Evolutionary conservation across 2,797 vertebrate genomes (phyloP), one percentile per base, ranked within the genome.

Genomic region (Poecile montanus): DNA sequence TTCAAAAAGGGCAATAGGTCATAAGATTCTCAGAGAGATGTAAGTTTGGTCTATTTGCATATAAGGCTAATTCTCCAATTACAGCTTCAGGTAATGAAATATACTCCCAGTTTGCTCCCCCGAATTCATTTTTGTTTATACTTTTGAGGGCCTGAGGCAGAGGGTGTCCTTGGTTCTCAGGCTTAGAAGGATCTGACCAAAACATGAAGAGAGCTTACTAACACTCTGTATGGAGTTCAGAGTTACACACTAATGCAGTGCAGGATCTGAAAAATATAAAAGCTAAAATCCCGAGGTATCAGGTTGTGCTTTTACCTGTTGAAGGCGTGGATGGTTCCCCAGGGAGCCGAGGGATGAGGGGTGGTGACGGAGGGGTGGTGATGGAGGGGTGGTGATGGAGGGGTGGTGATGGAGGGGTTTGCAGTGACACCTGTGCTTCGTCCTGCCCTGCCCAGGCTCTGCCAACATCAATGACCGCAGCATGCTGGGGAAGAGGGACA

Each of bases 401-500:
- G 38, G 38, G 36, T 5, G 75, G 29, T 19, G 83, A 7, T 6
- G 70, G 58, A 21, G 74, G 23, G 23, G 7, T 0, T 2, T 2
- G 13, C 32, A 2, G 4, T 1, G 68, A 18, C 27, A 54, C 56
- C 62, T 3, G 47, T 12, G 36, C 61, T 34, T 72, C 5, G 0
- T 40, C 58, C 61, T 20, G 54, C 74, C 61, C 84, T 34, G 6
- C 30, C 38, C 92, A 99, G 99, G 99, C 58, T 99, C 99, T 26
- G 99, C 99, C 80, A 99, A 99, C 98, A 99, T 99, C 96, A 99
- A 99, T 3, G 99, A 99, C 98, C 97, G 99, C 71, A 99, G 99
- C 98, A 99, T 99, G 99, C 98, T 99, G 98, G 99, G 99, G 6
- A 99, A 99, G 96, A 95, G 99, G 79, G 99, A 99, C 98, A 99